These are phyloP conservation scores for Anniella stebbinsi DNA, from an alignment of 2,797 vertebrate species.

Conservation along the genomic window DNA sequence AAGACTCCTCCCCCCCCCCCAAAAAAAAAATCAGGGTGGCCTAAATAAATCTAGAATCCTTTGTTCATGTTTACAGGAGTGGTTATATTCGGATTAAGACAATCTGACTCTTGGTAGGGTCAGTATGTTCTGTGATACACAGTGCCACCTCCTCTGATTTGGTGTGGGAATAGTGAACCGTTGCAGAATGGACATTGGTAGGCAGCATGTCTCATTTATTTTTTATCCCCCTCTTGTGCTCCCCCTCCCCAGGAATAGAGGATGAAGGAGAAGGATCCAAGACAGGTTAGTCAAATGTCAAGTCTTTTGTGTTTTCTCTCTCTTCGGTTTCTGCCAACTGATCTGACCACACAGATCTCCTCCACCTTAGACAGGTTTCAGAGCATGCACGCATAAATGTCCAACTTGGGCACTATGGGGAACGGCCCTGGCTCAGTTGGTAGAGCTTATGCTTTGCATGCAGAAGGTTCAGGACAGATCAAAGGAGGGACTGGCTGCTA, in stretches of 20 bases:
- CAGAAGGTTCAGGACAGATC: too few relatives aligned
- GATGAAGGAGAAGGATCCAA: slow-evolving; percentile 90
- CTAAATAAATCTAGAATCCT: neutral
- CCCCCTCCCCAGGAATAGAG: slow-evolving; percentile 84
- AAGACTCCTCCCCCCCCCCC: neutral
- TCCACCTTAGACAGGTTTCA: too few relatives aligned
- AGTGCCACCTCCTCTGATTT: too few relatives aligned
- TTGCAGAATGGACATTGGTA: neutral
- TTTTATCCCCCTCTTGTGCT: neutral
- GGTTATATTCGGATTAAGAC: neutral
- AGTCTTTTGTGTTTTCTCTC: too few relatives aligned
- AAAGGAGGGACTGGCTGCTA: too few relatives aligned
- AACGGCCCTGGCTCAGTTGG: too few relatives aligned
- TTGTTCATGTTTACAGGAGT: neutral
- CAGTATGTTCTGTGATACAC: neutral
- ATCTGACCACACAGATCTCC: neutral
- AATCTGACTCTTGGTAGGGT: neutral
- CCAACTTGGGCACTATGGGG: too few relatives aligned
- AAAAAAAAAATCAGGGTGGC: too few relatives aligned
- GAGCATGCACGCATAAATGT: neutral
- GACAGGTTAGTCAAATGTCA: slow-evolving; percentile 83
- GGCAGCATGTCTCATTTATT: neutral
- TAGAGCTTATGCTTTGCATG: too few relatives aligned
- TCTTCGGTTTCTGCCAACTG: too few relatives aligned
- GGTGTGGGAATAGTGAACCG: too few relatives aligned